Evolutionary conservation across 64 coral and sea anemone species (phyloP), one percentile per base, ranked within the genome.

Genomic region (Dendrophyllia cribrosa): DNA sequence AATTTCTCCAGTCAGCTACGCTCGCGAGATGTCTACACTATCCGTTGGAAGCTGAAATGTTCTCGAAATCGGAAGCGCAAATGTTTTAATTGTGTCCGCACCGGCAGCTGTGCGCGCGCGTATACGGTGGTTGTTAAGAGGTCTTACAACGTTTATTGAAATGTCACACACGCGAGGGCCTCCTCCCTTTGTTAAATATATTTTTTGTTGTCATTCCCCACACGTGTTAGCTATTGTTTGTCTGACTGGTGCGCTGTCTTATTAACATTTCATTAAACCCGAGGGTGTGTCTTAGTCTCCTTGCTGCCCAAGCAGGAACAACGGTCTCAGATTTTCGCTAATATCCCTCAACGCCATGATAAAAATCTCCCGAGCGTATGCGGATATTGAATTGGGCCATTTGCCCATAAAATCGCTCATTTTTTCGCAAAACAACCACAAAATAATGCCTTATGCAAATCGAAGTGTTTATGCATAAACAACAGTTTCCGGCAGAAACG

Each of bases 231-330:
- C 73, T 70, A 97, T 97, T 97, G 95, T 97, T 86, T 79, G 74
- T 61, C 49, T 93, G 92, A 59, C 87, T 74, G 92, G 92, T 94
- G 92, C 88, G 72, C 83, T 59, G 52, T 75, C 92, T 56, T 94
- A 97, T 97, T 97, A 97, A 97, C 95, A 97, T 97, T 87, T 94
- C 95, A 97, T 97, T 97, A 94, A 91, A 74, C 76, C 43, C 67
- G 82, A 93, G 93, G 91, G 95, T 91, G 91, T 94, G 87, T 84
- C 80, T 60, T 15, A 5, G 44, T 68, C 43, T 82, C 59, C 69
- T 91, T 88, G 87, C 58, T 79, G 85, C 92, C 61, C 77, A 26
- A 48, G 70, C 20, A 51, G 68, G 47, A 82, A 59, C 77, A 82
- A 83, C 82, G 92, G 80, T 84, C 21, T 51, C 46, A 47, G 61